These are phyloP conservation scores for Acrocephalus scirpaceus DNA, from an alignment of 2,797 vertebrate genomes.

Conservation along the genomic window DNA sequence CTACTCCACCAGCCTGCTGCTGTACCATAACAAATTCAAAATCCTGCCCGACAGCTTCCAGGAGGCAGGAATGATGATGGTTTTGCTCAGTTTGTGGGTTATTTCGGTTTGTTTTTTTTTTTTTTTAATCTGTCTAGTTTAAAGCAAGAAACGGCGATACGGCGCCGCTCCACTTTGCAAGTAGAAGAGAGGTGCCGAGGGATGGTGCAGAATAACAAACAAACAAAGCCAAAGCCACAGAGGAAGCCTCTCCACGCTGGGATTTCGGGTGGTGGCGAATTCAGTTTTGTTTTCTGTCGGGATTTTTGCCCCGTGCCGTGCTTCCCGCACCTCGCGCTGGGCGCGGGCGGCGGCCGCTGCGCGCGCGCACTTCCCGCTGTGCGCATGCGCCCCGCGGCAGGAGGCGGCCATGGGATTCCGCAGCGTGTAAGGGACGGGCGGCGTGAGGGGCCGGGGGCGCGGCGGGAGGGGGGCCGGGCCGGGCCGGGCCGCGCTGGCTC, in stretches of 20 bases:
- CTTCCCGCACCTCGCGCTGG: accelerated
- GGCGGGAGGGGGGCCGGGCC: not conserved
- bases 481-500: too few species aligned
- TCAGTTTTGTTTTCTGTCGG: accelerated
- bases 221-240: too few species aligned
- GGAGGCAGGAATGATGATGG: not conserved
- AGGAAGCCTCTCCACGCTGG: accelerated
- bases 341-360: accelerated
- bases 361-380: accelerated
- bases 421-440: not conserved
- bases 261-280: accelerated
- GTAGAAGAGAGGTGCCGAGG: accelerated
- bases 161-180: too few species aligned
- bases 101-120: not conserved
- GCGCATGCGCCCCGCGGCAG: not conserved
- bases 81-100: not conserved
- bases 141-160: not conserved
- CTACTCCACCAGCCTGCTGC: not conserved
- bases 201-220: too few species aligned
- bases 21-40: accelerated
- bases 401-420: not conserved
- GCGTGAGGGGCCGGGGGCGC: not conserved
- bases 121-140: not conserved
- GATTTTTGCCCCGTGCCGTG: too few species aligned
- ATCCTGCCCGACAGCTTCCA: not conserved